Base-by-base conservation (phyloP, 1,140 invertebrate species). In the Coenobita brevimanus region DNA sequence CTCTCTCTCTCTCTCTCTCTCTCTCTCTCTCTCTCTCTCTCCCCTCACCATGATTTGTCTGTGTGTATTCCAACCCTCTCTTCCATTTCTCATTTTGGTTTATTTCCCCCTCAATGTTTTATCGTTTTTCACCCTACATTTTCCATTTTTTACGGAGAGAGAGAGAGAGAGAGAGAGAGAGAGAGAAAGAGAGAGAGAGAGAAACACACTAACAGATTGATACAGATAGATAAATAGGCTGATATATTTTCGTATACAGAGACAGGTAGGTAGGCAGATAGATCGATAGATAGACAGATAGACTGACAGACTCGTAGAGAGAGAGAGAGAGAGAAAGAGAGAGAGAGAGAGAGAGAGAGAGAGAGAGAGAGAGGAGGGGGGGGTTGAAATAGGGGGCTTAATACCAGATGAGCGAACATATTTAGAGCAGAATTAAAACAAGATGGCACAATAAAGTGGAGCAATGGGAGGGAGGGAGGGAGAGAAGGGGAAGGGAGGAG, bases 341-440 rank as follows among this genome's bases (percentile, higher is more conserved):
- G 36, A 78, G 73, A 78, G 36, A 78, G 73, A 78, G 36, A 78
- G 73, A 78, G 38, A 78, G 73, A 78, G 73, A 50, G 36, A 78
- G 38, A 46, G 21, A 46, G 73, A 8, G 1, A 38, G 43, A 8
- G 13, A 46, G 21, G n/a, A 21, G 6, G 41, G 73, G 41, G 41
- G 24, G 73, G 43, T 21, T 43, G 41, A 78, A 78, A 4, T n/a
- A 50, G 21, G 82, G 27, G 82, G 71, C 71, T 64, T 85, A 85
- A 85, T 85, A 69, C 82, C 57, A 76, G 43, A 85, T 85, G 82
- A 85, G 75, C 75, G 82, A 85, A 85, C 43, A 71, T 41, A 24
- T 50, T 75, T 60, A 76, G 82, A 85, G 62, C 82, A 60, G 82
- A 85, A 85, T 85, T 85, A 85, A 85, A 85, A 85, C 82, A 76